Percentiles rank a stretch among this genome's conserved stretches.
These are phyloP conservation scores for Virgularia gustaviana DNA, from an alignment of 92 coral and sea anemone genomes.

Conservation along the genomic window DNA sequence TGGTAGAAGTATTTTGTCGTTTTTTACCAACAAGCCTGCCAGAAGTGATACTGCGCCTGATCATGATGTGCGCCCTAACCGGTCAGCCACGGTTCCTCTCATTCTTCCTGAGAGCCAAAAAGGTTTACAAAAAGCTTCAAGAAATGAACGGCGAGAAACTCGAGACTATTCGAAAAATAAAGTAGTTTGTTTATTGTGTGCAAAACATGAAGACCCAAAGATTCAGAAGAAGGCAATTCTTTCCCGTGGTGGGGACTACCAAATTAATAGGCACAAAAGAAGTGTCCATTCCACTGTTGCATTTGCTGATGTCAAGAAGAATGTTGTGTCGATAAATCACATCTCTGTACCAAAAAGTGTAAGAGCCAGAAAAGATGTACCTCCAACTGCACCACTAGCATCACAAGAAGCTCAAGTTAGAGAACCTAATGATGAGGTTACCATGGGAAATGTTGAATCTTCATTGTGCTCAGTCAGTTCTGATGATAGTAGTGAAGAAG, in stretches of 20 bases:
- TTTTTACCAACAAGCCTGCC: too few relatives aligned
- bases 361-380: not conserved
- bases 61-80: too few relatives aligned
- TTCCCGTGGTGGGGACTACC: slow-evolving; percentile 6
- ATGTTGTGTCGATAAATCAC: not conserved
- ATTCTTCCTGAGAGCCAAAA: too few relatives aligned
- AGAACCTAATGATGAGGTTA: too few relatives aligned
- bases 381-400: not conserved
- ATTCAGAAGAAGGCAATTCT: not conserved
- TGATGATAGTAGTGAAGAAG: too few relatives aligned
- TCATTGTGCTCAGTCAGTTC: too few relatives aligned
- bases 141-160: too few relatives aligned
- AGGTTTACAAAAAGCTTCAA: too few relatives aligned
- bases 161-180: not conserved
- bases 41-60: too few relatives aligned
- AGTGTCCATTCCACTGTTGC: slow-evolving; percentile 14
- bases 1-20: too few relatives aligned
- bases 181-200: slow-evolving; percentile 12
- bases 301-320: not conserved
- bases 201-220: slow-evolving; percentile 11
- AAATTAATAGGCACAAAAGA: slow-evolving; percentile 5
- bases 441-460: too few relatives aligned
- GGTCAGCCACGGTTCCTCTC: too few relatives aligned
- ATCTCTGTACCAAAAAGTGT: not conserved
- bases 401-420: not conserved